Base-by-base conservation (phyloP, 2,888 invertebrate genomes). In the Boloria selene region DNA sequence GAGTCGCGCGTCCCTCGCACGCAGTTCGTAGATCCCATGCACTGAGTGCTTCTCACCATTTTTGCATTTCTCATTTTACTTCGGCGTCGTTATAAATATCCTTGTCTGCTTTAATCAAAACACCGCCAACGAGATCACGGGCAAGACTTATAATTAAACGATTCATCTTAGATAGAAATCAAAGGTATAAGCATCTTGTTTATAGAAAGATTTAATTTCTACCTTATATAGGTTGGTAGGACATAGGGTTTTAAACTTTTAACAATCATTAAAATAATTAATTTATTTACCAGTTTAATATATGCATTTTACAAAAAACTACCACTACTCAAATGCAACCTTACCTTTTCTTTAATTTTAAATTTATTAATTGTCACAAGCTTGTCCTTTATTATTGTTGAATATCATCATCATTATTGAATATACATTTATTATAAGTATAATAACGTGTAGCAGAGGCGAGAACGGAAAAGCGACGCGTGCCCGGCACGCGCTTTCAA, bases 91-190 rank as follows among this genome's bases (percentile, higher is more conserved):
- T 87, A 85, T 87, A 87, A 88, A 87, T 88, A 88, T 88, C 81
- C 80, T 78, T 85, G 83, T 85, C 82, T 83, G 79, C 84, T 90
- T 88, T 90, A 87, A 90, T 89, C 86, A 86, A 88, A 88, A 89
- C 87, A 86, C 86, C 86, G 86, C 79, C 83, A 84, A 85, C 85
- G 87, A 87, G 87, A 87, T 85, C 83, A 83, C 82, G 77, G 81
- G 76, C 76, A 78, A 80, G 77, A 77, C 75, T 84, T 84, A 83
- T 87, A 86, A 88, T 87, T 87, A 87, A 79, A 83, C 74, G 78
- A 61, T 42, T 61, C 17, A 59, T 59, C 59, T 49, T 59, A 50
- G 17, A 59, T 31, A 14, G 49, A 59, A 38, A 56, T 56, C 49
- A 31, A 59, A 49, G 7, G 6, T 13, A 31, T 49, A 4, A 44